These are phyloP conservation scores for Pseudoips prasinana DNA, from an alignment of 2,888 invertebrate species.

Conservation along the genomic window DNA sequence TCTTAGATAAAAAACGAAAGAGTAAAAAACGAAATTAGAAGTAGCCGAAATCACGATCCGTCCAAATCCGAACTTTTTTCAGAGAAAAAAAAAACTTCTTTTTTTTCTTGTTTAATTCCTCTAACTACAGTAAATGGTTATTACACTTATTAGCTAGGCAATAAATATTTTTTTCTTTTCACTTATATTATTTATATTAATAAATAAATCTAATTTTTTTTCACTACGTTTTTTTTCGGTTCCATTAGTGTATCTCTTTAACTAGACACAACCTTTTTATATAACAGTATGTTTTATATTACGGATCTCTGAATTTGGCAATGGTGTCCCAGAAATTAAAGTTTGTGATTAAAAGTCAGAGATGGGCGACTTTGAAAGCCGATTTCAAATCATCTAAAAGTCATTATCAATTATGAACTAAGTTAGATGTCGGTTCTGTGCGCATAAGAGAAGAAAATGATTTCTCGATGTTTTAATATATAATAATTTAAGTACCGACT, in stretches of 20 bases:
- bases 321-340: conserved; percentile 51
- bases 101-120: conserved; percentile 37
- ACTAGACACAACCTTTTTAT: conserved; percentile 77
- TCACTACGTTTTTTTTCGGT: conserved; percentile 57
- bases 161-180: conserved; percentile 80
- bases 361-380: conserved; percentile 43
- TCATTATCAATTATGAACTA: conserved; percentile 28
- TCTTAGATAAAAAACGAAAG: conserved; percentile 18
- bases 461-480: conserved; percentile 31
- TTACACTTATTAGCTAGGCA: conserved; percentile 64
- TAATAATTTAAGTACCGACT: conserved; percentile 26
- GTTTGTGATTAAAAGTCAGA: conserved; percentile 41
- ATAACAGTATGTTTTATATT: conserved; percentile 66
- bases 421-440: conserved; percentile 30
- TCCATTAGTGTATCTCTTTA: conserved; percentile 69
- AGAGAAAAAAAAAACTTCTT: conserved; percentile 36
- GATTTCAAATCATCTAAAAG: conserved; percentile 27
- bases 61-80: conserved; percentile 32
- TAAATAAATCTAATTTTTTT: conserved; percentile 75
- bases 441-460: conserved; percentile 31
- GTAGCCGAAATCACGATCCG: conserved; percentile 33
- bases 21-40: conserved; percentile 5
- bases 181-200: conserved; percentile 41
- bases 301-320: conserved; percentile 70
- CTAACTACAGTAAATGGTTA: conserved; percentile 76